Evolutionary conservation across 2,797 vertebrate species (phyloP), one percentile per base, ranked within the genome.

Genomic region (Lepilemur ruficaudatus): DNA sequence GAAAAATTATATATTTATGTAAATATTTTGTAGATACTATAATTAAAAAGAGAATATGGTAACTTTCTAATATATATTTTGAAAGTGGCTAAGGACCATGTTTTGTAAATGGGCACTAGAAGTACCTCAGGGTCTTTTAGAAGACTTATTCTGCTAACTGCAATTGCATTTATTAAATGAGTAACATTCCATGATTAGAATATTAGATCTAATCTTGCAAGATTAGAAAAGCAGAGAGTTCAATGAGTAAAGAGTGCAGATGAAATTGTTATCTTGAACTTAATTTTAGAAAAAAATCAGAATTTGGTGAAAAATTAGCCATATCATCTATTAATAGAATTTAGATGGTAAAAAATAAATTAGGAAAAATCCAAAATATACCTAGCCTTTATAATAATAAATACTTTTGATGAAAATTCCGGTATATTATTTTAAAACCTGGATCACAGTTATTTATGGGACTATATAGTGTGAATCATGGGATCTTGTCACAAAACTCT

Each of bases 351-450:
- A 93, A 80, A 18, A 88, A 55, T n/a, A 73, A 46, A 25, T 48
- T 59, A 72, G 52, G 11, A 70, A 55, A 82, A 79, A 30, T 41
- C 11, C 9, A 52, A 80, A 52, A 50, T 69, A 55, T 7, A 32
- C 4, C 3, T 25, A 30, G 23, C 12, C 1, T 75, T 81, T 52
- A 14, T 70, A 81, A 48, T 46, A 32, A 22, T 7, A 52, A 32
- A n/a, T 63, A 55, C 4, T 80, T 88, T 43, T 69, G 35, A 84
- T 55, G 75, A 84, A 67, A 91, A 75, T 80, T 59, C 17, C n/a
- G 46, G 1, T 25, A 38, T 28, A 25, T 10, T 41, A 11, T 70
- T 30, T 48, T 57, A 92, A 94, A 61, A 83, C 2, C 5, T 25
- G 48, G 32, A 63, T 28, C 15, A 70, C 2, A 79, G 2, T 10